Conservation (phyloP, 2,888 invertebrate genomes). For the Limenitis camilla region DNA sequence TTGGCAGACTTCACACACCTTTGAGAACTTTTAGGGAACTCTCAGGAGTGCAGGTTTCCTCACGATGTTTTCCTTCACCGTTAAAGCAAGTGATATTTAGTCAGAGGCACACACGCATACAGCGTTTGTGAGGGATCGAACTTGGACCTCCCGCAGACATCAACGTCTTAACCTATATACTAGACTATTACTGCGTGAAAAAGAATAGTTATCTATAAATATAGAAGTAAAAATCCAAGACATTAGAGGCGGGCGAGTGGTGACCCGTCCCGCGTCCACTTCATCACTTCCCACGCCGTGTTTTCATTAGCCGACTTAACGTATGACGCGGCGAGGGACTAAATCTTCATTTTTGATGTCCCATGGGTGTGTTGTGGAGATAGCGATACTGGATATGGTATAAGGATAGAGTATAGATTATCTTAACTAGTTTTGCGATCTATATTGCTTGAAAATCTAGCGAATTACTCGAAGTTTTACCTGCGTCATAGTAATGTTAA, state of each 20-base stretch:
- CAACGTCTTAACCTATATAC: no score
- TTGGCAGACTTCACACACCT: no score
- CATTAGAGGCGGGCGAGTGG: slow-evolving; percentile 4
- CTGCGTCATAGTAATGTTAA: no score
- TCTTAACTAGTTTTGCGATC: not conserved
- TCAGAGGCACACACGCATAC: no score
- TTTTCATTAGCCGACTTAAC: slow-evolving; percentile 70
- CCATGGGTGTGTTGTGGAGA: slow-evolving; percentile 47
- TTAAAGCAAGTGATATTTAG: no score
- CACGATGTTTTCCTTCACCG: no score
- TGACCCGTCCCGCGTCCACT: slow-evolving; percentile 41
- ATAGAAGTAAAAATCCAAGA: not conserved
- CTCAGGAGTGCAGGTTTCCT: no score
- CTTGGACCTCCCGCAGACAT: no score
- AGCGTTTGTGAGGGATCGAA: no score
- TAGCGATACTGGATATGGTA: slow-evolving; percentile 36
- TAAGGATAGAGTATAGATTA: not conserved
- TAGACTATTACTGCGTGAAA: not conserved
- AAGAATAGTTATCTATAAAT: not conserved
- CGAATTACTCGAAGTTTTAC: no score
- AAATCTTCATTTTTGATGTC: slow-evolving; percentile 75
- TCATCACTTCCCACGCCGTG: slow-evolving; percentile 60
- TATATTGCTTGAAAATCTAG: no score
- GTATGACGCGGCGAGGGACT: slow-evolving; percentile 71
- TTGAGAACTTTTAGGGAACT: no score